phyloP scores from a whole-genome alignment of 2,888 invertebrate species.

The Bruchidius siliquastri region DNA sequence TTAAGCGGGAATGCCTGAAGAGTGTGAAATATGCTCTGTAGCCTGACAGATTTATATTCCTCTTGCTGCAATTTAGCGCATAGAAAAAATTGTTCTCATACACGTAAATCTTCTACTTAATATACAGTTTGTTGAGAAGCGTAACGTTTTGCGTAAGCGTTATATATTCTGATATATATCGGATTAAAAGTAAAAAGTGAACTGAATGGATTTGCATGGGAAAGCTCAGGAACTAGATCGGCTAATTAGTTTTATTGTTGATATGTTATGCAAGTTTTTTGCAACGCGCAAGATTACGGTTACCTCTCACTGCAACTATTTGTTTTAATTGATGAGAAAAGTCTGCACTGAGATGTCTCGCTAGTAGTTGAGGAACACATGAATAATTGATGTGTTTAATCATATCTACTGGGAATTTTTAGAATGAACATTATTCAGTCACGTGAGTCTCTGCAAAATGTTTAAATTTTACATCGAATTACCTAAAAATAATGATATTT shows the following conservation, averaged over 20 bases:
- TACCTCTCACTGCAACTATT: not conserved
- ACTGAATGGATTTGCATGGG: not conserved
- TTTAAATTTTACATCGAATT: too few relatives aligned
- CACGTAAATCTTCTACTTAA: not conserved
- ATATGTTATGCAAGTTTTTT: not conserved
- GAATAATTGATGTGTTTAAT: not conserved
- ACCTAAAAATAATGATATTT: too few relatives aligned
- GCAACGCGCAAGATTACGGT: not conserved
- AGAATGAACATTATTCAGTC: too few relatives aligned
- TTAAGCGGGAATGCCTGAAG: not conserved
- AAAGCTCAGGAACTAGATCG: not conserved
- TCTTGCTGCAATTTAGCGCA: not conserved
- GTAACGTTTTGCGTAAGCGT: not conserved
- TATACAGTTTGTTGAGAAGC: not conserved
- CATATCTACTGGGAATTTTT: too few relatives aligned
- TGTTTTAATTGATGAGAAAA: not conserved
- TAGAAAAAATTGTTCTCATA: not conserved
- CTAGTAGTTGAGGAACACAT: not conserved
- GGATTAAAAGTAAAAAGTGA: not conserved
- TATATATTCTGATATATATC: not conserved
- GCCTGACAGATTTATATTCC: not conserved
- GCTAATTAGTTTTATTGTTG: not conserved
- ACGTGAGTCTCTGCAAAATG: too few relatives aligned
- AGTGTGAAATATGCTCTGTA: not conserved
- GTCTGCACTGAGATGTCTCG: not conserved